These are phyloP conservation scores for Echinometra lucunter DNA, from an alignment of 53 echinoderm and acorn worm genomes.

Conservation along the genomic window DNA sequence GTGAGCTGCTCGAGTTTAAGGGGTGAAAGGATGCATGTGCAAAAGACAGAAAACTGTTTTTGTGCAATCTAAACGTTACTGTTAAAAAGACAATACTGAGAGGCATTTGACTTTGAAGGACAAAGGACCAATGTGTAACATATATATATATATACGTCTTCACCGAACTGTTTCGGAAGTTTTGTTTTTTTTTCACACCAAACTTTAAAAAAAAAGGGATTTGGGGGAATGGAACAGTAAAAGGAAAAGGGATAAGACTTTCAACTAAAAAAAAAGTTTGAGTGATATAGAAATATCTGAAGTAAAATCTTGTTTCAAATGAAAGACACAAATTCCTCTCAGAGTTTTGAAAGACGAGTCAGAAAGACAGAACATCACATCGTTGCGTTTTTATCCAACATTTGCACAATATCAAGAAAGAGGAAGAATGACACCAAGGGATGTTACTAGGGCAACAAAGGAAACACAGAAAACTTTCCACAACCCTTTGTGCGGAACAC, in stretches of 20 bases:
- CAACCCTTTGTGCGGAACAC: neutral
- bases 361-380: slow-evolving; percentile 16
- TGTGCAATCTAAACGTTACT: neutral
- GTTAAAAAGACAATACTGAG: neutral
- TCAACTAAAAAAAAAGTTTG: neutral
- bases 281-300: neutral
- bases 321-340: slow-evolving; percentile 42
- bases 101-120: neutral
- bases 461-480: neutral
- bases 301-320: neutral
- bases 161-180: neutral
- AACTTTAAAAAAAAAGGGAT: neutral
- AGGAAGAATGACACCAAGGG: neutral
- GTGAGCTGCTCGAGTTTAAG: neutral
- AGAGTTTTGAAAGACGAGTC: slow-evolving; percentile 7
- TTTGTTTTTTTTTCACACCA: neutral
- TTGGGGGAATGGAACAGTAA: neutral
- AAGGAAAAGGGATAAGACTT: neutral
- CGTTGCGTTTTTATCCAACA: neutral
- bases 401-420: slow-evolving; percentile 21
- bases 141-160: neutral
- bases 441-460: neutral
- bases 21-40: neutral
- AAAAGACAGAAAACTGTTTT: neutral
- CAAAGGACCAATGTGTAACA: neutral